These are phyloP conservation scores for Hemicrepidius hirtus DNA, from an alignment of 2,888 invertebrate genomes.

Conservation along the genomic window DNA sequence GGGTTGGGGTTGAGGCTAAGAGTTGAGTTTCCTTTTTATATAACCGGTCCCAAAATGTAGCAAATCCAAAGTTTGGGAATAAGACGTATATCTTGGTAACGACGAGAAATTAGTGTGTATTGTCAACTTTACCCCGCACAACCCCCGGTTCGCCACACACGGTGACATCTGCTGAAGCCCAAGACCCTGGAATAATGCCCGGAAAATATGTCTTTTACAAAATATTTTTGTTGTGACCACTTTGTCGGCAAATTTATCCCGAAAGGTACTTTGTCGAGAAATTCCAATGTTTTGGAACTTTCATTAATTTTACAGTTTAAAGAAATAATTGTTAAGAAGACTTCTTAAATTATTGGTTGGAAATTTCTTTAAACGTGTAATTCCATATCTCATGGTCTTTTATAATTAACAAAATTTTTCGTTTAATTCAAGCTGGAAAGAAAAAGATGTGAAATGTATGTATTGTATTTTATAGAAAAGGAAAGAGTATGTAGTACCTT, in stretches of 20 bases:
- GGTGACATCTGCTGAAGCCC: slow-evolving; percentile 43
- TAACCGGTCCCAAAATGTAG: slow-evolving; percentile 18
- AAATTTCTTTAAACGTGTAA: neutral
- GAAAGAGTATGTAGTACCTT: slow-evolving; percentile 27
- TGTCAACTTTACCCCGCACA: slow-evolving; percentile 19
- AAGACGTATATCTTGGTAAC: slow-evolving; percentile 43
- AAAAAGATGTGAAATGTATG: neutral
- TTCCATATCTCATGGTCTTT: neutral
- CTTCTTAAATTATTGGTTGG: slow-evolving; percentile 11
- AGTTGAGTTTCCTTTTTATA: slow-evolving; percentile 2
- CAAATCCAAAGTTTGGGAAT: slow-evolving; percentile 32
- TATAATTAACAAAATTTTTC: neutral
- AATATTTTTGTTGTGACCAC: slow-evolving; percentile 49
- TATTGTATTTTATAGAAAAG: neutral
- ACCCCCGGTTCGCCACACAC: slow-evolving; percentile 37
- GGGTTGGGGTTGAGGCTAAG: no score
- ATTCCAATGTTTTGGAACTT: slow-evolving; percentile 34
- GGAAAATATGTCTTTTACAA: slow-evolving; percentile 43
- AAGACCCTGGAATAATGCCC: slow-evolving; percentile 40
- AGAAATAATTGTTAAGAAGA: no score
- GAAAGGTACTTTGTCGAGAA: slow-evolving; percentile 7
- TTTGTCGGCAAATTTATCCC: slow-evolving; percentile 43
- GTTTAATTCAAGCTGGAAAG: neutral
- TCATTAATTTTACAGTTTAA: no score
- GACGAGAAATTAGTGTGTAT: slow-evolving; percentile 43